These are phyloP conservation scores for Cyclopterus lumpus DNA, from an alignment of 2,797 vertebrate species.

Conservation along the genomic window DNA sequence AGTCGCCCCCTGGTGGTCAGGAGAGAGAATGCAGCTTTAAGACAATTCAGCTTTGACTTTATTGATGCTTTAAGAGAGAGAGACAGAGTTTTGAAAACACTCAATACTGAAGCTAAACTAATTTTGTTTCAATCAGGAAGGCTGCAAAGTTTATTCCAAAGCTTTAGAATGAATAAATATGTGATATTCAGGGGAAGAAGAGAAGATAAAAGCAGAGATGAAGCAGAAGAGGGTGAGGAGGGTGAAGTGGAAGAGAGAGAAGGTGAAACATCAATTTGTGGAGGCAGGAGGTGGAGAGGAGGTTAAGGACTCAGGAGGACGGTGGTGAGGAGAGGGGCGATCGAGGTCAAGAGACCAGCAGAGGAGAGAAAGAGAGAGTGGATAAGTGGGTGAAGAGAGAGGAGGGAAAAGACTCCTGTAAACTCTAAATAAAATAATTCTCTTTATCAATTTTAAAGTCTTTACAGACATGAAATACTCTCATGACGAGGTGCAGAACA, in stretches of 20 bases:
- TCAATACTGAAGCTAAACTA: neutral
- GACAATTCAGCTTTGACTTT: neutral
- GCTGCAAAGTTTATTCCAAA: neutral
- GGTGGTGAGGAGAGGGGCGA: conserved; percentile 6
- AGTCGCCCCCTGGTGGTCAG: too few species aligned
- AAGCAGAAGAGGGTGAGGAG: conserved; percentile 19
- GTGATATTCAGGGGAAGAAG: neutral
- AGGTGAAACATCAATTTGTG: conserved; percentile 43
- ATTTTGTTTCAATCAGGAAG: neutral
- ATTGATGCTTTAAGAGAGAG: neutral
- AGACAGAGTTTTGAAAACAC: too few species aligned
- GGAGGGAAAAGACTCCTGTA: neutral
- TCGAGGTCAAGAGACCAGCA: conserved; percentile 18
- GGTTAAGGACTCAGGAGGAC: conserved; percentile 31
- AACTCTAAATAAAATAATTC: neutral
- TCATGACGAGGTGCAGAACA: too few species aligned
- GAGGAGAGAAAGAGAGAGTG: neutral
- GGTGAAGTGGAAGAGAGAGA: conserved; percentile 22
- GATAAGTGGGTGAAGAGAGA: conserved; percentile 14
- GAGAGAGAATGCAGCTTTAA: too few species aligned
- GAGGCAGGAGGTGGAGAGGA: conserved; percentile 50
- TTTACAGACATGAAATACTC: neutral
- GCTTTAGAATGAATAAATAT: neutral
- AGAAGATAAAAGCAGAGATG: neutral
- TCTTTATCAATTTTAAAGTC: neutral